Base-by-base conservation (phyloP, 2,797 vertebrate species). In the Cheirogaleus major region DNA sequence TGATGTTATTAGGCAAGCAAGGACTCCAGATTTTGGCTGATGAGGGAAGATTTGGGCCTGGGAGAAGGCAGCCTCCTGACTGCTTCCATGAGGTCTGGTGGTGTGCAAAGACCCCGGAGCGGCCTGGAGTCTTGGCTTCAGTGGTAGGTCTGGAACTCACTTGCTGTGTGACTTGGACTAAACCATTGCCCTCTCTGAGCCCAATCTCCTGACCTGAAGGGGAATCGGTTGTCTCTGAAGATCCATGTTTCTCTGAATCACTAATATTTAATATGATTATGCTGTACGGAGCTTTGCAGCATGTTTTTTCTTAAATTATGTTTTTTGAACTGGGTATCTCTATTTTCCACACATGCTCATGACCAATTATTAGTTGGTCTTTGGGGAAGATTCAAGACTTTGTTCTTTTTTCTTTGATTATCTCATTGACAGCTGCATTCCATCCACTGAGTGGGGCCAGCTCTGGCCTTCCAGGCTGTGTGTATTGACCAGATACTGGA, bases 391-490 rank as follows among this genome's bases (percentile, higher is more conserved):
- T 81, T 30, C 59, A 59, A n/a, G 59, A 52, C 52, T 92, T 96
- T 85, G 48, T 57, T 96, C 48, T 89, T 80, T 3, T 96, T 90
- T n/a, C 35, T 94, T 95, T 81, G 90, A 96, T 88, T 80, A 91
- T 61, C 18, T 52, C 32, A 38, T 13, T 63, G 79, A 32, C n/a
- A 91, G 9, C 43, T 85, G n/a, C 32, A 35, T 45, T 79, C 32
- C 35, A 82, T 14, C 48, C 13, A 61, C 48, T 0, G 0, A 67
- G 11, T 0, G 5, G 20, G 43, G 27, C 4, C 4, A 25, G 8
- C 13, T 30, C 14, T 30, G 12, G 18, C 52, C 70, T 65, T 87
- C 27, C 4, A 81, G 76, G 52, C 55, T 50, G 0, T 78, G 27
- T 72, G 23, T 38, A 9, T 9, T n/a, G 45, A 73, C 38, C 11